These are phyloP conservation scores for Erpornis zantholeuca DNA, from an alignment of 2,113 vertebrate genomes.

Conservation along the genomic window DNA sequence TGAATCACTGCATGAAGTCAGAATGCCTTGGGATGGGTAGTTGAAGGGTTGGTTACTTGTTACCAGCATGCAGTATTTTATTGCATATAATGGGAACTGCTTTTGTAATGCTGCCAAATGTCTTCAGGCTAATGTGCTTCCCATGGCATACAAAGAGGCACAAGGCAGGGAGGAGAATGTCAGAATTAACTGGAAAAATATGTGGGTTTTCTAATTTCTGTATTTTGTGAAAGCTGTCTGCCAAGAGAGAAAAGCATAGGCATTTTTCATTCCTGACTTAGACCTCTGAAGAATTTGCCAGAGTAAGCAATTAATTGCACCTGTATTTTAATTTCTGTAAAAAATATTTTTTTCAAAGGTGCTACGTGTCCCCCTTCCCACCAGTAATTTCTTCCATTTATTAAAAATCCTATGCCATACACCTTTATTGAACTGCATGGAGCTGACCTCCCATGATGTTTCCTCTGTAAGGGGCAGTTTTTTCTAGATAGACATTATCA, in stretches of 20 bases:
- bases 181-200: background rate
- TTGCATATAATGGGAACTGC: background rate
- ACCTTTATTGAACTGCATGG: background rate
- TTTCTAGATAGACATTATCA: background rate
- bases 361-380: rapidly evolving
- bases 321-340: background rate
- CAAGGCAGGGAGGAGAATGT: background rate
- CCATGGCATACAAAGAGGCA: background rate
- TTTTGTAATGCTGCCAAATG: background rate
- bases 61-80: background rate
- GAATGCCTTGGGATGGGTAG: background rate
- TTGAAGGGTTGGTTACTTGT: background rate
- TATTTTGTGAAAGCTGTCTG: background rate
- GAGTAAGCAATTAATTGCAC: background rate
- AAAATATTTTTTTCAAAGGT: background rate
- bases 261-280: background rate
- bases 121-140: background rate
- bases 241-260: background rate
- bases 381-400: background rate
- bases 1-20: background rate
- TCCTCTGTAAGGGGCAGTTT: background rate
- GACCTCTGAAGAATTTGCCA: background rate
- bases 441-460: background rate
- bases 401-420: background rate
- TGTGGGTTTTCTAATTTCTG: background rate